These are phyloP conservation scores for Pachyuromys duprasi DNA, from an alignment of 2,797 vertebrate species.

Conservation along the genomic window DNA sequence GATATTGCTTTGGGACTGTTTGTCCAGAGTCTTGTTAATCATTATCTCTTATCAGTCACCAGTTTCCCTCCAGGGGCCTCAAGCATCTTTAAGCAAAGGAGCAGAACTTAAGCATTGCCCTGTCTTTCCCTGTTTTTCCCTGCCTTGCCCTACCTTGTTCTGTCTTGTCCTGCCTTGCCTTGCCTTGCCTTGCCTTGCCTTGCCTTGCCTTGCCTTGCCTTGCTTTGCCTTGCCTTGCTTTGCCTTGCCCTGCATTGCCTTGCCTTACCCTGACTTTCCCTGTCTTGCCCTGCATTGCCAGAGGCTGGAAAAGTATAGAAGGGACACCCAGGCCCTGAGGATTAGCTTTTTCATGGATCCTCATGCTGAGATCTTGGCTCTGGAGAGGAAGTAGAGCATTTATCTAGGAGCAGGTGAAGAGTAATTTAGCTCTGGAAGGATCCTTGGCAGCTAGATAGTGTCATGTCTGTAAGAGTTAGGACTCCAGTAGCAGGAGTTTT, in stretches of 20 bases:
- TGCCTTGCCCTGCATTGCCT: no score
- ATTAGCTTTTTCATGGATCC: neutral
- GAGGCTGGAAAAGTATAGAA: neutral
- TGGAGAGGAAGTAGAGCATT: neutral
- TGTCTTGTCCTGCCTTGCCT: neutral
- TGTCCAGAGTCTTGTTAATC: slow-evolving; percentile 45
- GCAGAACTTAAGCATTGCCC: neutral
- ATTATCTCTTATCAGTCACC: slow-evolving; percentile 25
- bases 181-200: no score
- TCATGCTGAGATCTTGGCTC: neutral
- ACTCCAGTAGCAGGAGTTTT: neutral
- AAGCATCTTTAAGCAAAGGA: neutral
- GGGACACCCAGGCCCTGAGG: neutral
- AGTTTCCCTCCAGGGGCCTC: neutral
- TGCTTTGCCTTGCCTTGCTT: no score
- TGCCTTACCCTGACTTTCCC: no score
- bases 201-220: no score
- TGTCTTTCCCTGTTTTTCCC: no score
- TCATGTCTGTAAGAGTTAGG: neutral
- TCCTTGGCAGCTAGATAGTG: neutral
- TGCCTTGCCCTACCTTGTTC: no score
- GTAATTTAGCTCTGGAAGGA: neutral
- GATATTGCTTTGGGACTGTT: neutral
- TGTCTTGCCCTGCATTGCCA: neutral
- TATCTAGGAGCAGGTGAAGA: neutral